These are phyloP conservation scores for Delia radicum DNA, from an alignment of 1,140 invertebrate genomes.

Conservation along the genomic window DNA sequence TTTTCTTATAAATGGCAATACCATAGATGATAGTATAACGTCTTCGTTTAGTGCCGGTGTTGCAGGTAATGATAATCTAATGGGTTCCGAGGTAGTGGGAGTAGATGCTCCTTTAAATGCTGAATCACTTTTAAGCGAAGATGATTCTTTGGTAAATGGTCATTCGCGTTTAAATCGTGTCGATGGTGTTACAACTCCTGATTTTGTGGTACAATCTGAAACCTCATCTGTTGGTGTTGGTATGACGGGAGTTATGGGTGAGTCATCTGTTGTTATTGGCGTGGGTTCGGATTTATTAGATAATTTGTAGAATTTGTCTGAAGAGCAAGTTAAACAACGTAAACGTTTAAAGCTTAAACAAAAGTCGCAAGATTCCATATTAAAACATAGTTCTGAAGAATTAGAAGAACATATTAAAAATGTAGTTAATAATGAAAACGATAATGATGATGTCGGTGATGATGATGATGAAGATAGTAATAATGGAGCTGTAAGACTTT, in stretches of 20 bases:
- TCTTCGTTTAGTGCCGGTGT: conserved; percentile 29
- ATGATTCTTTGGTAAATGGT: conserved; percentile 9
- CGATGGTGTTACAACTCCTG: conserved; percentile 28
- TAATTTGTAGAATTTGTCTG: conserved; percentile 52
- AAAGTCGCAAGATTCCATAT: conserved; percentile 5
- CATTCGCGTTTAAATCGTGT: conserved; percentile 41
- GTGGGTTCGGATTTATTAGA: conserved; percentile 42
- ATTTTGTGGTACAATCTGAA: not conserved
- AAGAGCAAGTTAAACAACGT: conserved; percentile 46
- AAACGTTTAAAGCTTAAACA: conserved; percentile 22
- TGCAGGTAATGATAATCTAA: conserved; percentile 28
- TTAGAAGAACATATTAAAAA: not conserved
- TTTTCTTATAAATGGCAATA: conserved; percentile 64
- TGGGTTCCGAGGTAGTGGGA: conserved; percentile 14
- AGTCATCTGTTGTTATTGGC: conserved; percentile 42
- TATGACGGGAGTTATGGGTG: conserved; percentile 29
- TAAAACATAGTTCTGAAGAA: not conserved
- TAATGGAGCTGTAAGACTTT: conserved; percentile 22
- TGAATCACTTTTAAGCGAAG: not conserved
- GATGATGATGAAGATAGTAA: not conserved
- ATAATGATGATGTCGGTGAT: not conserved
- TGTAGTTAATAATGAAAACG: not conserved
- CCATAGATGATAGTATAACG: conserved; percentile 52
- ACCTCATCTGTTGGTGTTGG: not conserved
- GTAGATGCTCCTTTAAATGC: not conserved